Evolutionary conservation across 92 coral and sea anemone genomes (phyloP), one percentile per base, ranked within the genome.

Genomic region (Pocillopora meandrina): DNA sequence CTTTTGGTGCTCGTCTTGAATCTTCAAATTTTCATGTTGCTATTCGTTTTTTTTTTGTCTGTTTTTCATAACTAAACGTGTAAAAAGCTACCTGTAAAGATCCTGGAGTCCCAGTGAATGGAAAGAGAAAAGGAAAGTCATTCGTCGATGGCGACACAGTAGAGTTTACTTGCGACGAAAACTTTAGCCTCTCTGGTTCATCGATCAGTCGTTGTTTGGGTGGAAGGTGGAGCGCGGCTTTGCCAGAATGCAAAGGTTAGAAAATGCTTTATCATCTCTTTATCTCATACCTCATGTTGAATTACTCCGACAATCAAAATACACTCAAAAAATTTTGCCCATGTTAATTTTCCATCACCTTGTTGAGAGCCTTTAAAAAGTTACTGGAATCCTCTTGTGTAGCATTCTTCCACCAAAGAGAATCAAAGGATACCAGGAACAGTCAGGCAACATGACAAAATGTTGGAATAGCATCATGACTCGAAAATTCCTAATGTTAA

Each of bases 71-170:
- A 34, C 10, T 19, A 64, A 26, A 3, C n/a, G 57, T 17, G 12
- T 16, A 2, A 9, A 20, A 57, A 84, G 88, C 83, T 21, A 84
- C 82, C 26, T 84, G 88, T 23, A 20, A 56, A 11, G 82, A 84
- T 69, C 88, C 88, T 67, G 83, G 88, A 21, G 34, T 69, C 8
- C 83, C 82, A 67, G 16, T 18, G 8, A 76, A 76, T 75, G 88
- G 88, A 3, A 56, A 34, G 34, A 84, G 88, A 58, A 65, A 9
- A 23, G 88, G 88, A 84, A 66, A 34, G 58, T 65, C 55, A n/a
- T 84, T 84, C 77, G 58, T 75, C 21, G 88, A 84, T 56, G 88
- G 88, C 2, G 88, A 76, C 61, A 56, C 90, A 26, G 78, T 87
- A 58, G 77, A 77, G 63, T 90, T 90, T 79, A 52, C 79, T 18